Evolutionary conservation across 2,888 invertebrate species (phyloP), one percentile per base, ranked within the genome.

Genomic region (Lycaena phlaeas): DNA sequence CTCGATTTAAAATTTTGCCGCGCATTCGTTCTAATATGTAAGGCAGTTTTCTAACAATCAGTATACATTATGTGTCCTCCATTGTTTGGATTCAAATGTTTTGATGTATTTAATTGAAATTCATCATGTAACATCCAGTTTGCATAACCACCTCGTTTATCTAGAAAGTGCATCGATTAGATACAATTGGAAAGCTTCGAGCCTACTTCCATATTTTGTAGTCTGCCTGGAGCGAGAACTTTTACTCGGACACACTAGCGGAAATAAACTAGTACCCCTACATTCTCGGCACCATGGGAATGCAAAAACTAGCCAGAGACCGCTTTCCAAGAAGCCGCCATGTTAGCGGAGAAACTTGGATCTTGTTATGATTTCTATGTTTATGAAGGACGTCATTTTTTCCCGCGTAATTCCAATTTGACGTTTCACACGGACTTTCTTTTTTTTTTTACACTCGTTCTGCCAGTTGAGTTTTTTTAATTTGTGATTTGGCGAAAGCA

Each of bases 161-260:
- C 70, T 84, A 81, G 82, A 84, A 84, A 84, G 82, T 75, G 68
- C 70, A 73, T 76, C 66, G 59, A 65, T 67, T 67, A 66, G 65
- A 64, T 63, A 57, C 54, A 50, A 66, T 77, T 77, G 65, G 79
- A 81, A 82, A 82, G 82, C 82, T 75, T 59, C 46, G 55, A 57
- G 52, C 70, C 77, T 61, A 75, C 76, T 68, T 75, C 75, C 68
- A 76, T 70, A 73, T 76, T 77, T 73, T 64, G 71, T 66, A 69
- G 56, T 61, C 55, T 57, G 77, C 78, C 77, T 68, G 68, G 67
- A 75, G 75, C 71, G 47, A 62, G 63, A 17, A 75, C 77, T 78
- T 78, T 75, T 71, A 76, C 74, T 72, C 51, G 57, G 59, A 61
- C 64, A 63, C 68, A n/a, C 57, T 65, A 68, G 64, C 69, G 78